A percentile compares a stretch with the other conserved stretches of the same genome.
Evolutionary conservation across 23 tunicate genomes (phyloP).

Genomic region (Trididemnum clinides): DNA sequence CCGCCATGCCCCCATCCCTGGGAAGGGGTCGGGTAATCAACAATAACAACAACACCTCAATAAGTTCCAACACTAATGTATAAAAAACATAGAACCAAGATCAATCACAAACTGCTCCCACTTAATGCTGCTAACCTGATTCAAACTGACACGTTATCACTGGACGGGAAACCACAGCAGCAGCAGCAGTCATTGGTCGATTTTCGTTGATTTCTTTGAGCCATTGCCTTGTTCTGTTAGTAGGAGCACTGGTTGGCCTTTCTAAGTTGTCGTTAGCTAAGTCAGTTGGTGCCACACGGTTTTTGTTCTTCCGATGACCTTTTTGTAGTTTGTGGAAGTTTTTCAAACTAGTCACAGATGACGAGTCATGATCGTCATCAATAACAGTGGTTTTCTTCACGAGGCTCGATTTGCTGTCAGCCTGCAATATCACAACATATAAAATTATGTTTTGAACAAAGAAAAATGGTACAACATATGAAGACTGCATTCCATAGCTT

Average conservation of each 20-base stretch:
- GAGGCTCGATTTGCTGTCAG: neutral
- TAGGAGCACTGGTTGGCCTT: constrained; percentile 28
- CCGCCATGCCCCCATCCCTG: too few species aligned
- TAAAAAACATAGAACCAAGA: too few species aligned
- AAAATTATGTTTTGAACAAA: too few species aligned
- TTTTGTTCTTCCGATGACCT: neutral
- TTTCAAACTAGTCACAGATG: constrained; percentile 5
- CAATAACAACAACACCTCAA: too few species aligned
- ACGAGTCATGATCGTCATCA: neutral
- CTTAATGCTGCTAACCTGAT: too few species aligned
- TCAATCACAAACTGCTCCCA: too few species aligned
- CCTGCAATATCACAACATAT: neutral
- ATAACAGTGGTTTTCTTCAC: neutral
- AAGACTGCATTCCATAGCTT: too few species aligned
- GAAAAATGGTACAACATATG: too few species aligned
- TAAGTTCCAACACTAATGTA: too few species aligned
- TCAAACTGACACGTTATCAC: too few species aligned
- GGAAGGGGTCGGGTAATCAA: too few species aligned
- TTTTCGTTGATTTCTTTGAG: constrained; percentile 22
- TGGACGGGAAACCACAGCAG: too few species aligned
- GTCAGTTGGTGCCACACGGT: constrained; percentile 9
- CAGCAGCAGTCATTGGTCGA: constrained; percentile 37
- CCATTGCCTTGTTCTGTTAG: neutral
- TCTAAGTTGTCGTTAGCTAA: neutral
- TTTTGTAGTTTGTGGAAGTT: constrained; percentile 7